Conservation (phyloP, 1,140 invertebrate genomes). For the Drosophila mauritiana region DNA sequence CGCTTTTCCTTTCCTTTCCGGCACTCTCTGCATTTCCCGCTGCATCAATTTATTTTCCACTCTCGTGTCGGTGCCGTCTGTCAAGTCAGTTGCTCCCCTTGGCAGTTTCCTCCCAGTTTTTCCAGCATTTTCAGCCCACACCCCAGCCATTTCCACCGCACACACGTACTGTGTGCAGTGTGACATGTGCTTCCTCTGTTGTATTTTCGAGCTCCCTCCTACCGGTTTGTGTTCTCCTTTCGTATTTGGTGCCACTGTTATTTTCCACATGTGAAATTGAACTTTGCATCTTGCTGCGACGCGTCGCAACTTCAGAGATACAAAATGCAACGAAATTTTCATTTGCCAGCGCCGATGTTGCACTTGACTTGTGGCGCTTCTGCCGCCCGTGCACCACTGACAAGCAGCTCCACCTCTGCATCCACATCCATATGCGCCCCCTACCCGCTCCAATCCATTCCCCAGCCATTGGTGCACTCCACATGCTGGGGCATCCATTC, state of each 20-base stretch:
- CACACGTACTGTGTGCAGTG: slow-evolving; percentile 60
- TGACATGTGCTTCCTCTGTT: slow-evolving; percentile 81
- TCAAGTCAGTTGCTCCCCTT: slow-evolving; percentile 61
- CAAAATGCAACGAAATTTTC: slow-evolving; percentile 54
- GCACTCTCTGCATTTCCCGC: slow-evolving; percentile 23
- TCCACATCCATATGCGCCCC: neutral
- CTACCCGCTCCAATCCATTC: neutral
- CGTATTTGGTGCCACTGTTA: slow-evolving; percentile 44
- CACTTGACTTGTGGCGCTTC: slow-evolving; percentile 79
- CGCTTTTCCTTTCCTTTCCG: slow-evolving; percentile 36
- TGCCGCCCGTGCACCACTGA: slow-evolving; percentile 30
- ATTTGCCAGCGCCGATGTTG: slow-evolving; percentile 43
- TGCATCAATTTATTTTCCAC: slow-evolving; percentile 52
- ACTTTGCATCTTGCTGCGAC: slow-evolving; percentile 76
- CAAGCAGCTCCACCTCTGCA: neutral
- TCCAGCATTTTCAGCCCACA: slow-evolving; percentile 7
- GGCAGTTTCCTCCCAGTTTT: slow-evolving; percentile 15
- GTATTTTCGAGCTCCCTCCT: slow-evolving; percentile 54
- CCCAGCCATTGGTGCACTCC: neutral
- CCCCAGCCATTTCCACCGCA: slow-evolving; percentile 30
- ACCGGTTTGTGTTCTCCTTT: slow-evolving; percentile 6
- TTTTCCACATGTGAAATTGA: slow-evolving; percentile 82
- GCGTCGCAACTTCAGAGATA: slow-evolving; percentile 62
- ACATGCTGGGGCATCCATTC: slow-evolving; percentile 17
- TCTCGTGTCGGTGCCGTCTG: slow-evolving; percentile 58